Evolutionary conservation across 1,140 invertebrate genomes (phyloP), one percentile per base, ranked within the genome.

Genomic region (Polypedilum pembai): DNA sequence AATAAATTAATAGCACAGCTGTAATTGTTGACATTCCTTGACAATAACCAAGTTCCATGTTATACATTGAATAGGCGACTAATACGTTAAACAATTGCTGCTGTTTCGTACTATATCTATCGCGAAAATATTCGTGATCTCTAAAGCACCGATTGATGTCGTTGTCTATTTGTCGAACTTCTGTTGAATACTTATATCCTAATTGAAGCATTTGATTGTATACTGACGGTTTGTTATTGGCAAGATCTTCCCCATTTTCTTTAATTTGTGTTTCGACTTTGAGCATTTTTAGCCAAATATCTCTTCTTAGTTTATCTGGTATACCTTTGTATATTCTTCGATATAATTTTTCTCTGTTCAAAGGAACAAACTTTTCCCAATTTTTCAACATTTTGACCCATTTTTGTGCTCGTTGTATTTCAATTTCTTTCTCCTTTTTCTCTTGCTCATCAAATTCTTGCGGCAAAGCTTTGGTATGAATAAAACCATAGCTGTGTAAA

Each of bases 91-190:
- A 98, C 78, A 99, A 85, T 74, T 93, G 93, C 82, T 92, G 91
- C 83, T 99, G 97, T 85, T 96, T 95, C 76, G 92, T 89, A 79
- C 93, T 94, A 85, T 97, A 98, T 81, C 95, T 85, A 83, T 95
- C 90, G 78, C 94, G 86, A 82, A 93, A 96, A 85, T 94, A 92
- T 77, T 94, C 90, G 84, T 98, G 93, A 86, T 98, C 94, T 77
- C 96, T 87, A 83, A 97, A 98, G 77, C 97, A 98, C 81, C 96
- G 87, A 83, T 98, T 97, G 4, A 98, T 94, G 86, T 98, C 96
- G 63, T 97, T 89, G 85, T 98, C 96, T 78, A 98, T 98, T 84
- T 99, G 96, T 77, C 94, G 85, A 72, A 97, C 93, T 82, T 98
- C 95, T 15, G 94, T 94, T 0, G 95, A 98, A 86, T 92, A 92